A percentile compares a stretch with the other conserved stretches of the same genome.
Evolutionary conservation across 2,113 vertebrate genomes (phyloP).

Genomic region (Lagenorhynchus albirostris): DNA sequence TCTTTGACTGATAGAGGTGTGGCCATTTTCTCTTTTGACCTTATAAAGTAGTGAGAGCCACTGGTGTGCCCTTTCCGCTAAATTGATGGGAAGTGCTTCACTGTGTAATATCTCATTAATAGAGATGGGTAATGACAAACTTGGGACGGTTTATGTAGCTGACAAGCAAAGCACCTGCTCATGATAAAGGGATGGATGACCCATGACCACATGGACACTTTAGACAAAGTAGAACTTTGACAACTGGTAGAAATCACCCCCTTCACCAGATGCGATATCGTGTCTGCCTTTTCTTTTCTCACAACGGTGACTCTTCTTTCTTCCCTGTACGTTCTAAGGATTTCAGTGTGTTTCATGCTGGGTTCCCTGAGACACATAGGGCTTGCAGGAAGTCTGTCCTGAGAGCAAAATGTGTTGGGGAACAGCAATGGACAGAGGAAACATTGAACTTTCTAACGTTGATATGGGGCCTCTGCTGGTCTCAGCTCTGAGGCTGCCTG

Average conservation of each 20-base stretch:
- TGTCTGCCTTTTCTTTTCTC: neutral
- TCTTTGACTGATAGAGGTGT: conserved; percentile 35
- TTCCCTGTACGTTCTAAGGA: neutral
- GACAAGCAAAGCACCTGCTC: neutral
- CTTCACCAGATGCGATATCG: no score
- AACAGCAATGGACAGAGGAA: neutral
- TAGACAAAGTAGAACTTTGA: neutral
- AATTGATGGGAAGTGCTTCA: conserved; percentile 56
- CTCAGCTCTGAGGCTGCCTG: neutral
- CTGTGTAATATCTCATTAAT: conserved; percentile 49
- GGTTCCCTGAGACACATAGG: neutral
- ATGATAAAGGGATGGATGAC: neutral
- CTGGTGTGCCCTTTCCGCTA: conserved; percentile 48
- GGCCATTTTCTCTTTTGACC: conserved; percentile 38
- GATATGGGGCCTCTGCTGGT: accelerated
- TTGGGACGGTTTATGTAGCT: conserved; percentile 25
- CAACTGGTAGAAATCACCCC: accelerated
- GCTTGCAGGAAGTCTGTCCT: neutral
- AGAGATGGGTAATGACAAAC: conserved; percentile 38
- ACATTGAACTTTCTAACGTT: neutral
- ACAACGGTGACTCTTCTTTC: neutral
- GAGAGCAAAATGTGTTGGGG: neutral
- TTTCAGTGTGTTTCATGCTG: neutral
- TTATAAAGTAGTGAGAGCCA: conserved; percentile 36
- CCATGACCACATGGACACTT: neutral